A percentile compares a stretch with the other conserved stretches of the same genome.
Evolutionary conservation across 2,113 vertebrate species (phyloP).

Genomic region (Poicephalus meyeri): DNA sequence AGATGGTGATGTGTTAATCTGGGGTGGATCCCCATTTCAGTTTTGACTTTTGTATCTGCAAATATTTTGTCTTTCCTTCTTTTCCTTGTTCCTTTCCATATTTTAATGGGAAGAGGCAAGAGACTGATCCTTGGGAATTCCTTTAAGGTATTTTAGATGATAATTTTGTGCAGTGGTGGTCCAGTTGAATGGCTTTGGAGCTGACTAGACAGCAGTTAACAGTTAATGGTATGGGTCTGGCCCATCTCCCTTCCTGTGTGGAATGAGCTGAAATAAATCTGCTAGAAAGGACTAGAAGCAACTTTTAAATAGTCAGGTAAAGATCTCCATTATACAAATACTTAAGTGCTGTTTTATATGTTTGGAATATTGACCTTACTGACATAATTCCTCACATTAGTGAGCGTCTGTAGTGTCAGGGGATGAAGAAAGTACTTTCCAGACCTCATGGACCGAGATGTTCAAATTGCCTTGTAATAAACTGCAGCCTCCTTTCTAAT

Average conservation of each 20-base stretch:
- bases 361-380: neutral
- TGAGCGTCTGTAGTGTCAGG: neutral
- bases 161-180: conserved; percentile 28
- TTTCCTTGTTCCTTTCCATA: conserved; percentile 4
- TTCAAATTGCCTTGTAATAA: neutral
- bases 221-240: conserved; percentile 56
- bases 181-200: conserved; percentile 52
- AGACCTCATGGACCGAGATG: neutral
- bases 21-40: neutral
- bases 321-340: neutral
- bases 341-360: neutral
- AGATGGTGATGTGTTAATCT: neutral
- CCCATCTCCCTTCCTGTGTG: conserved; percentile 31
- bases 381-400: neutral
- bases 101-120: neutral
- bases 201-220: conserved; percentile 38
- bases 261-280: conserved; percentile 51
- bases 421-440: neutral
- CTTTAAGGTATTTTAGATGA: conserved; percentile 47
- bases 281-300: neutral
- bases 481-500: conserved; percentile 18
- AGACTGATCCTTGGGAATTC: conserved; percentile 32
- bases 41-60: neutral
- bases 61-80: neutral
- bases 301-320: neutral